Percentiles rank a stretch among this genome's conserved stretches.
These are phyloP conservation scores for Riparia riparia DNA, from an alignment of 2,113 vertebrate species.

Conservation along the genomic window DNA sequence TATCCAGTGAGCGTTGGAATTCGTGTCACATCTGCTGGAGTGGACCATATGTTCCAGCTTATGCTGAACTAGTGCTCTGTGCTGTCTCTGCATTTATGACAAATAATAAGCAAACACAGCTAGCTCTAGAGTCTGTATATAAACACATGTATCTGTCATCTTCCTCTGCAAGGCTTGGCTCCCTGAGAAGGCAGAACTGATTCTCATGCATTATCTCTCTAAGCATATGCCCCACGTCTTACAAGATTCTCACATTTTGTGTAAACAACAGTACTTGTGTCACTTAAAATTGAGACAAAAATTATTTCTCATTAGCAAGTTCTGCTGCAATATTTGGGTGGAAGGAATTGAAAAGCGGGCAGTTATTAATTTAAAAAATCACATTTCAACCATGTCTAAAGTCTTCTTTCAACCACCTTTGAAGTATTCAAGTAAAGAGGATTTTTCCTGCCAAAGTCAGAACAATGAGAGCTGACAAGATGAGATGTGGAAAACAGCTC, in stretches of 20 bases:
- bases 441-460: not conserved
- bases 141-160: conserved; percentile 35
- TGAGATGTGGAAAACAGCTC: not conserved
- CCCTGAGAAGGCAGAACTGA: not conserved
- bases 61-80: not conserved
- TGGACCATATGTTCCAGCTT: not conserved
- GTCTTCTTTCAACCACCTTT: not conserved
- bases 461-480: not conserved
- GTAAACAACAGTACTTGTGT: conserved; percentile 29
- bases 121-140: not conserved
- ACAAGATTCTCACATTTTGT: not conserved
- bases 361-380: not conserved
- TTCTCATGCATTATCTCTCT: not conserved
- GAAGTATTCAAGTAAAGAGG: not conserved
- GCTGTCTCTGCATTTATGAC: not conserved
- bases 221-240: conserved; percentile 33
- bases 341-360: not conserved
- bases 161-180: conserved; percentile 10
- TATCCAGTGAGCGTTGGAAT: not conserved
- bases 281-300: not conserved
- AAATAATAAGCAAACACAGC: conserved; percentile 19
- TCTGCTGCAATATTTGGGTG: not conserved
- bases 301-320: conserved; percentile 36
- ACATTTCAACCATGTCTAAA: not conserved
- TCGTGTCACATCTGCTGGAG: not conserved